Conservation (phyloP, 2,888 invertebrate genomes). For the Zhuqinia jingwanae region DNA sequence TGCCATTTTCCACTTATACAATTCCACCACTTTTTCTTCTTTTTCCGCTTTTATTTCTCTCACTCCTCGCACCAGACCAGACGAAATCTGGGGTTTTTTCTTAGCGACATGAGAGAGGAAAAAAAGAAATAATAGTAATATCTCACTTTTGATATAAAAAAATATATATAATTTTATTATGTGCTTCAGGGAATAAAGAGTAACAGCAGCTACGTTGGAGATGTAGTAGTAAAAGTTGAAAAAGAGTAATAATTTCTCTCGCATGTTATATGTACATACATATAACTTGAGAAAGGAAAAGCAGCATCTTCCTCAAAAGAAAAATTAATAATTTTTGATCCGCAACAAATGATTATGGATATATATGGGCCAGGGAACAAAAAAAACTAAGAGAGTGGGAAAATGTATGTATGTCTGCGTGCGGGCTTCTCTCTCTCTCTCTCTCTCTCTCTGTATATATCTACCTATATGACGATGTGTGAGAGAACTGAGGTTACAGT, state of each 20-base stretch:
- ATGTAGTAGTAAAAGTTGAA: too few relatives aligned
- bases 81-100: not conserved
- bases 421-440: too few relatives aligned
- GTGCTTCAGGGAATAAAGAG: conserved; percentile 14
- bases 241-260: not conserved
- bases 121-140: not conserved
- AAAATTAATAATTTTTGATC: conserved; percentile 67
- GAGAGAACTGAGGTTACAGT: conserved; percentile 55
- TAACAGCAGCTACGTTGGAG: not conserved
- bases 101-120: not conserved
- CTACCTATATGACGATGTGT: too few relatives aligned
- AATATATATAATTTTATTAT: conserved; percentile 3
- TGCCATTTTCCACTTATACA: too few relatives aligned
- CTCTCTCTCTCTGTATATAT: too few relatives aligned
- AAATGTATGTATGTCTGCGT: not conserved
- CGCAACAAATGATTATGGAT: conserved; percentile 58
- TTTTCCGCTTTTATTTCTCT: not conserved
- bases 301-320: not conserved
- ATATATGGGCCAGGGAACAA: not conserved
- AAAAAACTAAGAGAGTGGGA: not conserved
- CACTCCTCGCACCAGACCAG: not conserved
- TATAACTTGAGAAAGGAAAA: not conserved
- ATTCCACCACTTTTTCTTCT: too few relatives aligned
- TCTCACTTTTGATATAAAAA: not conserved
- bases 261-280: not conserved